Evolutionary conservation across 1,140 invertebrate species (phyloP), one percentile per base, ranked within the genome.

Genomic region (Heliothis subflexa): DNA sequence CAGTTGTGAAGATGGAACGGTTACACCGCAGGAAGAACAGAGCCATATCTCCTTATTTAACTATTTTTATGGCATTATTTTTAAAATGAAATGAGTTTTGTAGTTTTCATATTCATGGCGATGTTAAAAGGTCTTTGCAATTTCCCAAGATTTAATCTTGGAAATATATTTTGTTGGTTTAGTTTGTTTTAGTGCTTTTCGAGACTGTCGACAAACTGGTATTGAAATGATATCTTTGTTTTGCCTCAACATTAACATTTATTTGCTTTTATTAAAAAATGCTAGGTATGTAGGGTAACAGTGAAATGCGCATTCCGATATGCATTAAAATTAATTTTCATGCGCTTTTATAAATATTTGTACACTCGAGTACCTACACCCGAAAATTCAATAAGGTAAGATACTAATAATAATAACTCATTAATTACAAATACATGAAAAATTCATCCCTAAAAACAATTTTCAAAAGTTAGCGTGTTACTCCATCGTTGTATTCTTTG

Each of bases 51-150:
- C 79, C 85, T 89, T 91, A 88, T 88, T 92, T 90, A 89, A 91
- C 83, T 87, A 87, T 89, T 91, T 89, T 89, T 89, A 89, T 85
- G 66, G 82, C 85, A 89, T 91, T 87, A 89, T 88, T 89, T 86
- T 88, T 87, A 80, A 79, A 88, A 83, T 78, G 82, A 82, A 86
- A 91, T 87, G 86, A 88, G 78, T 88, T 87, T 87, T 86, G 84
- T 74, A 85, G 84, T 85, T 87, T 87, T 86, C 81, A 68, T 79
- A 74, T 75, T 80, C 55, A 49, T 72, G 64, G 64, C 47, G n/a
- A 68, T 70, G 72, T 45, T 54, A 57, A 57, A 78, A 79, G 54
- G 66, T 77, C 66, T 76, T 75, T 57, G 57, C 16, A 70, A 57
- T 71, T 66, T 74, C 11, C 9, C 75, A n/a, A 77, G 66, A 59